Evolutionary conservation across 2,113 vertebrate species (phyloP).

Genomic region (Numida meleagris): DNA sequence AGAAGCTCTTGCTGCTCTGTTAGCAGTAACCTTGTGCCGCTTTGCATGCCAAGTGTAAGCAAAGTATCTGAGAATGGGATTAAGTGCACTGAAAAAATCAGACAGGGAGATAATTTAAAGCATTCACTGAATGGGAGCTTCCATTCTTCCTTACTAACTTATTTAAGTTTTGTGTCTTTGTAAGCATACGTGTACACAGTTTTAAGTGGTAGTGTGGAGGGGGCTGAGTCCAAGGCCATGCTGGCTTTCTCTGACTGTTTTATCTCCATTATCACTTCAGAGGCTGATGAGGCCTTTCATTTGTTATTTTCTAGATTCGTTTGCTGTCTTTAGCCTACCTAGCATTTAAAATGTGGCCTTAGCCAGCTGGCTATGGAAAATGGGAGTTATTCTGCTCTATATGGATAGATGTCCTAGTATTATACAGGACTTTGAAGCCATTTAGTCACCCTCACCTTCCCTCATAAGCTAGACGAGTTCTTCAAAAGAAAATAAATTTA

Average conservation of each 20-base stretch:
- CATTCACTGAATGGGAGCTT: neutral
- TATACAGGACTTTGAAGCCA: neutral
- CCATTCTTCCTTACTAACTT: neutral
- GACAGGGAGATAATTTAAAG: neutral
- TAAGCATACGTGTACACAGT: neutral
- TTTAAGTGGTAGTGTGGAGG: neutral
- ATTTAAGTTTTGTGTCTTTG: neutral
- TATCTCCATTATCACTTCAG: neutral
- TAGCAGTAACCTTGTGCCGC: neutral
- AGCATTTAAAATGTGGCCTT: neutral
- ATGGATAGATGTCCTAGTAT: neutral
- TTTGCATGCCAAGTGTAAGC: slow-evolving; percentile 1
- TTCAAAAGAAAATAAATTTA: neutral
- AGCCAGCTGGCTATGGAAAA: neutral
- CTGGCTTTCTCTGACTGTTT: neutral
- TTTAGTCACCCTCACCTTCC: neutral
- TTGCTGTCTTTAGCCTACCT: neutral
- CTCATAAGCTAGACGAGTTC: neutral
- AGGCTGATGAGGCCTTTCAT: neutral
- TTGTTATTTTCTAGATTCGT: neutral
- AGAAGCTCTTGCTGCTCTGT: neutral
- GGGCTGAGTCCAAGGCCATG: neutral
- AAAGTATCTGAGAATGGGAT: slow-evolving; percentile 4
- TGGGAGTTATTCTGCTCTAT: neutral
- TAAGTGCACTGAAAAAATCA: neutral